Percentiles rank a stretch among this genome's conserved stretches.
Conservation (phyloP, 2,113 vertebrate species). For the Xiphophorus maculatus region DNA sequence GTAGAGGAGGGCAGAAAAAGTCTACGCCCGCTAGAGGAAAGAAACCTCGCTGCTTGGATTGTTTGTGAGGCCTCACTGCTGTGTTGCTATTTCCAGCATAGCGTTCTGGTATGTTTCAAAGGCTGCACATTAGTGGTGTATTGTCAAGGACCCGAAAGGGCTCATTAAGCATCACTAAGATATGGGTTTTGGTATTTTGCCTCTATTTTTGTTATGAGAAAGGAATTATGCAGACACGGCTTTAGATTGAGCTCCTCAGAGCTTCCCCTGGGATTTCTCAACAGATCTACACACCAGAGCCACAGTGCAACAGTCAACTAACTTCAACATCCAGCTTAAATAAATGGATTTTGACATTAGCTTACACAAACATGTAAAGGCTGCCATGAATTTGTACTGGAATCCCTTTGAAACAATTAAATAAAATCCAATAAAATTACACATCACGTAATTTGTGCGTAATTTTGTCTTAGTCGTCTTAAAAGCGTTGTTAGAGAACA, state of each 20-base stretch:
- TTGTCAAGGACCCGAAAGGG: slow-evolving; percentile 74
- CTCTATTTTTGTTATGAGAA: slow-evolving; percentile 70
- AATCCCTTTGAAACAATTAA: too few species aligned
- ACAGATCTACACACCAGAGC: slow-evolving; percentile 10
- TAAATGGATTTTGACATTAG: background rate
- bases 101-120: slow-evolving; percentile 65
- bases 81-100: slow-evolving; percentile 69
- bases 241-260: slow-evolving; percentile 40
- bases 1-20: background rate
- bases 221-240: slow-evolving; percentile 34
- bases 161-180: slow-evolving; percentile 71
- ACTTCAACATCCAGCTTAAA: background rate
- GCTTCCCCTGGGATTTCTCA: slow-evolving; percentile 34
- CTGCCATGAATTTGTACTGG: background rate
- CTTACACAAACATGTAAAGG: background rate
- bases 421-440: too few species aligned
- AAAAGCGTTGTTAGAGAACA: too few species aligned
- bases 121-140: slow-evolving; percentile 74
- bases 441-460: too few species aligned
- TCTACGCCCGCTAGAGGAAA: background rate
- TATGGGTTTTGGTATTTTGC: slow-evolving; percentile 72
- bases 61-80: slow-evolving; percentile 46
- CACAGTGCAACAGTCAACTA: too few species aligned
- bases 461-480: too few species aligned
- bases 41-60: slow-evolving; percentile 15